phyloP scores from a whole-genome alignment of 2,113 vertebrate species.

The Trematocara unimaculatum region DNA sequence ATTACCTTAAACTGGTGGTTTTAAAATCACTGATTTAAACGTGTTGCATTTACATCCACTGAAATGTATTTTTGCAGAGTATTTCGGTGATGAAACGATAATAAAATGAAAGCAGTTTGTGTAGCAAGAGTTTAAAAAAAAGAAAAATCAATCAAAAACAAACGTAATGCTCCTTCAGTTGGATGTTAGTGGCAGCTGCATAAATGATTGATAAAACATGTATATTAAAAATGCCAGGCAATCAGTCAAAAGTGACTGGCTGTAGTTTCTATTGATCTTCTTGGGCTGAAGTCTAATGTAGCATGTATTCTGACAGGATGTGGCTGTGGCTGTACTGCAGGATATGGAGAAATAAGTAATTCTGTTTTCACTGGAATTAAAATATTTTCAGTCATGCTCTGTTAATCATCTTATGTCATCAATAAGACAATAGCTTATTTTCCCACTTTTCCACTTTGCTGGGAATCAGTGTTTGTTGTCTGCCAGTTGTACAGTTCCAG shows the following conservation, averaged over 20 bases:
- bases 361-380: not conserved
- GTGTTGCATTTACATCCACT: not conserved
- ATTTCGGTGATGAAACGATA: not conserved
- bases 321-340: not conserved
- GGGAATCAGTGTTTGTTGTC: not conserved
- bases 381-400: not conserved
- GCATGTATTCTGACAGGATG: not conserved
- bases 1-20: not conserved
- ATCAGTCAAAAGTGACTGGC: conserved; percentile 2
- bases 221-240: not conserved
- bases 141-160: not conserved
- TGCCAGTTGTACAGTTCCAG: not conserved
- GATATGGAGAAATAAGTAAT: not conserved
- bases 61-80: not conserved
- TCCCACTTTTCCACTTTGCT: not conserved
- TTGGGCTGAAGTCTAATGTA: conserved; percentile 8
- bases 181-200: not conserved
- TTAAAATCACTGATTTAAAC: not conserved
- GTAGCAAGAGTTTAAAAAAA: not conserved
- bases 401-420: not conserved
- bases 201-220: not conserved
- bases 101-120: not conserved
- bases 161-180: not conserved
- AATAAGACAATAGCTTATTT: not conserved
- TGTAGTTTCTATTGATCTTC: not conserved